Evolutionary conservation across 35 echinoderm and acorn worm species (phyloP), one percentile per base, ranked within the genome.

Genomic region (Eucidaris tribuloides): DNA sequence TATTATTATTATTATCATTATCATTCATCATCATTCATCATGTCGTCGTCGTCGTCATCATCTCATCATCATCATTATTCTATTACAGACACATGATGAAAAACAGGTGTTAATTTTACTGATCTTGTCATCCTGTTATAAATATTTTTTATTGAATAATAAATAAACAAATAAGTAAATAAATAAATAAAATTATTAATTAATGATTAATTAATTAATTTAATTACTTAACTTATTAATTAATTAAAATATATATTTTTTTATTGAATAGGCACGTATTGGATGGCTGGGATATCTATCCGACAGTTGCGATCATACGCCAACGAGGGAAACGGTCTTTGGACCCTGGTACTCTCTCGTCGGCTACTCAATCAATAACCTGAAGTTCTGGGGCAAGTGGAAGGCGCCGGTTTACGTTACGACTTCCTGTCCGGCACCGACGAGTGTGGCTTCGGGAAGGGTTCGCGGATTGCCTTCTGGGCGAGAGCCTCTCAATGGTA

Each of bases 241-340:
- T n/a, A n/a, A n/a, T n/a, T n/a, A n/a, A n/a, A n/a, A n/a, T n/a
- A 89, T 37, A 62, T 45, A 62, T 77, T 89, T 41, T 28, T 30
- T 23, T 71, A 23, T 40, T 70, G 14, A 34, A 88, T 76, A 63
- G 57, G 3, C 72, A 62, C 5, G 86, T 81, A 35, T 92, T 83
- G 90, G 84, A 87, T 77, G 90, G 84, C 40, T 92, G 78, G 76
- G 90, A 92, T 45, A 81, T 87, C 29, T 87, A 87, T 52, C 25
- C 55, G 14, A 81, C 65, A 70, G 84, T n/a, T 87, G 6, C 81
- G 63, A 50, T 58, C 84, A 9, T 92, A 92, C 77, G 78, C 78
- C 7, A 61, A 79, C 50, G 48, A 87, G 15, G 90, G 83, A 17
- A 37, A 87, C n/a, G 37, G 90, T 30, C 46, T 41, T 11, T 71